A percentile compares a stretch with the other conserved stretches of the same genome.
Evolutionary conservation across 2,113 vertebrate genomes (phyloP).

Genomic region (Ctenomys sociabilis): DNA sequence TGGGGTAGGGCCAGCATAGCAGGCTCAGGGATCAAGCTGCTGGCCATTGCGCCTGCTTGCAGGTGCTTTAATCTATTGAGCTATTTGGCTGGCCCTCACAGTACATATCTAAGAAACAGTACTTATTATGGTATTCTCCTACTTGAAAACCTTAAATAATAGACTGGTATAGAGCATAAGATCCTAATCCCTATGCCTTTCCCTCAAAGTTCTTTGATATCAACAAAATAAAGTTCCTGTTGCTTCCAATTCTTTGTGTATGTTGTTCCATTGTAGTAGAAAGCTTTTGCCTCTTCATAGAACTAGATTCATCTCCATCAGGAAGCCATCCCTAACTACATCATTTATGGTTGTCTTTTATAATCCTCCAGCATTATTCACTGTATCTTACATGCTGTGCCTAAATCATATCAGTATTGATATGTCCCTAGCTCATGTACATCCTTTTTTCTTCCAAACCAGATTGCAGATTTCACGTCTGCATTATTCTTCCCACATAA

Average conservation of each 20-base stretch:
- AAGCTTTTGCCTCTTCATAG: background rate
- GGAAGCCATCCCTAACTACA: background rate
- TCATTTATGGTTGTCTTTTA: background rate
- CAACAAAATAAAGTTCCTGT: background rate
- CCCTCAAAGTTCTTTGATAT: constrained; percentile 39
- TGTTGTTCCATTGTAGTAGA: background rate
- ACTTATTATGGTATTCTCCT: background rate
- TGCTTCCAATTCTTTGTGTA: background rate
- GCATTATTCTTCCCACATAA: constrained; percentile 1
- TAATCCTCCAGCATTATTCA: constrained; percentile 13
- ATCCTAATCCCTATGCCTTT: constrained; percentile 31
- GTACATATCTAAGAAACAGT: background rate
- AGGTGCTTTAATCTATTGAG: too few relatives aligned
- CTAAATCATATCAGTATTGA: constrained; percentile 18
- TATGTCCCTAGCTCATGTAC: background rate
- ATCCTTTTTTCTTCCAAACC: constrained; percentile 44
- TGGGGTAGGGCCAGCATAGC: too few relatives aligned
- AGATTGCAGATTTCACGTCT: constrained; percentile 21
- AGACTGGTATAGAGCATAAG: constrained; percentile 2
- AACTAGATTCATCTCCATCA: constrained; percentile 31
- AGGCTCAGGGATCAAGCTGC: too few relatives aligned
- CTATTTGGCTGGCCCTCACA: background rate
- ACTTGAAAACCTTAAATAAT: constrained; percentile 50
- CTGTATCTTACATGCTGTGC: background rate
- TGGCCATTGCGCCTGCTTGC: too few relatives aligned